Conservation (phyloP, 2,113 vertebrate species). For the Apodemus speciosus region DNA sequence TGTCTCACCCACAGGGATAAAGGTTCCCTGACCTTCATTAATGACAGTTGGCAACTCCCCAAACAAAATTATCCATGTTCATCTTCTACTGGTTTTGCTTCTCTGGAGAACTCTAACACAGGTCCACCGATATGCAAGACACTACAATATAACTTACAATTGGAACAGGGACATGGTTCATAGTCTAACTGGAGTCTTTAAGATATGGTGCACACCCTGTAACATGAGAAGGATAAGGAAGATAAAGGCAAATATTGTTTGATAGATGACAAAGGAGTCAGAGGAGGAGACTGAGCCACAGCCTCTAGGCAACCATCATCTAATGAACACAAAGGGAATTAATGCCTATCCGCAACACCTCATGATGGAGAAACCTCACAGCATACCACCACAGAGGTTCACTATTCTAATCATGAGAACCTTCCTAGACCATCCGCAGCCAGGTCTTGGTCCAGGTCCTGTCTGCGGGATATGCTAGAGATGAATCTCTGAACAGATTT, state of each 20-base stretch:
- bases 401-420: background rate
- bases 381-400: background rate
- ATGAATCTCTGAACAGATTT: background rate
- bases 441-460: background rate
- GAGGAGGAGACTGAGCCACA: background rate
- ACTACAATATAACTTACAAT: background rate
- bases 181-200: background rate
- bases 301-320: background rate
- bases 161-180: background rate
- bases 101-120: background rate
- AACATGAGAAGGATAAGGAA: background rate
- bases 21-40: background rate
- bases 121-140: background rate
- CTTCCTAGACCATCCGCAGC: background rate
- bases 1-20: background rate
- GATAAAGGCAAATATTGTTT: background rate
- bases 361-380: background rate
- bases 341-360: background rate
- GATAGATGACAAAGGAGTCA: background rate
- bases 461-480: background rate
- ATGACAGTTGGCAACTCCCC: background rate
- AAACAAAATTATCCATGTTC: background rate
- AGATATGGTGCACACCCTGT: background rate
- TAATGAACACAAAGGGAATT: background rate
- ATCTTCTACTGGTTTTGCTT: background rate